phyloP scores from a whole-genome alignment of 1,140 invertebrate genomes.

The Drosophila punjabiensis region DNA sequence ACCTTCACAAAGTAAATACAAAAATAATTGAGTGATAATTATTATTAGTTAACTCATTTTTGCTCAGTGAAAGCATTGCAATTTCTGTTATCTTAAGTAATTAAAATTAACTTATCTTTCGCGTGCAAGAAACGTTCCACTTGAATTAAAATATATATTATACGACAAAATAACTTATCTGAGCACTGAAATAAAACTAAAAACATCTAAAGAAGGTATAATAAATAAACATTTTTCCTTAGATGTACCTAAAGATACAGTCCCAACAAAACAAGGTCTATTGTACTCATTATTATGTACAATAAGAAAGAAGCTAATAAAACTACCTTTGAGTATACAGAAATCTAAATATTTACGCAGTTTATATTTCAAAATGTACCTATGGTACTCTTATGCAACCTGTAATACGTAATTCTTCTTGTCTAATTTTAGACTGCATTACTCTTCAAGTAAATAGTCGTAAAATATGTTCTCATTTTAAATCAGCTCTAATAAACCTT shows the following conservation, averaged over 20 bases:
- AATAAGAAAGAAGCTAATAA: no score
- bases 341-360: not conserved
- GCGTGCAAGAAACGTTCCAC: not conserved
- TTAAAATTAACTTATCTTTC: not conserved
- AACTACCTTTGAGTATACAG: not conserved
- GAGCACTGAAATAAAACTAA: not conserved
- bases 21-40: not conserved
- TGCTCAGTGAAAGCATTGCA: no score
- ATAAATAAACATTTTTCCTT: not conserved
- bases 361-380: no score
- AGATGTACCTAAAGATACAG: slow-evolving; percentile 2
- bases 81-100: not conserved
- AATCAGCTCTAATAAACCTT: not conserved
- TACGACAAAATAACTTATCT: not conserved
- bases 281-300: not conserved
- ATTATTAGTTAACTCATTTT: not conserved
- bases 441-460: no score
- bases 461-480: not conserved
- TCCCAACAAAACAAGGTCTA: not conserved
- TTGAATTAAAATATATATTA: not conserved
- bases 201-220: not conserved
- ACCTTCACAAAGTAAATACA: not conserved
- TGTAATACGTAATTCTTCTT: not conserved
- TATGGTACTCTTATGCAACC: not conserved
- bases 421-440: not conserved